Base-by-base conservation (phyloP, 2,888 invertebrate species). In the Baccha elongata region DNA sequence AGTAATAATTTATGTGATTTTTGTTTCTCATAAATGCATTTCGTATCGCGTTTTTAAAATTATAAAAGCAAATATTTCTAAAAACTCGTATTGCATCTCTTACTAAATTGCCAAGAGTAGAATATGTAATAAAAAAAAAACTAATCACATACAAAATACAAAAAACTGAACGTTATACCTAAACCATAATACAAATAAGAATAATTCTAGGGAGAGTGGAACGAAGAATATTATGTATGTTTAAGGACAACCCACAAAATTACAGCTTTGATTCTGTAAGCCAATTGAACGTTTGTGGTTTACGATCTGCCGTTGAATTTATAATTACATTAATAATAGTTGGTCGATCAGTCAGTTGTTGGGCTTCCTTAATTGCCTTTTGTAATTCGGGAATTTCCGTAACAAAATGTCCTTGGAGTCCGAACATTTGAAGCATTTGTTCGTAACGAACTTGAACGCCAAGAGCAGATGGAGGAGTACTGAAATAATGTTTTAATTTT, bases 311-410 rank as follows among this genome's bases (percentile, higher is more conserved):
- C 83, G 94, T 93, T 3, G 98, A 96, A 89, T 94, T 94, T 68
- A 99, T 99, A 87, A 96, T 93, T 21, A 98, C 94, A 89, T 99
- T 99, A 86, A 99, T 96, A 85, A 99, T 94, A 81, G 95, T 95
- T 0, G 98, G 97, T 75, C 93, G 93, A 90, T 96, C 95, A 1
- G 91, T 93, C 32, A 95, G 92, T 83, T 93, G 90, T 48, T 97
- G 91, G 2, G 95, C 93, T 83, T 93, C 92, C 84, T 92, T 92
- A 1, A 98, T 85, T 1, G 97, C 96, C 0, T 90, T 88, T 86
- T 94, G 92, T 48, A 99, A 92, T 87, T 98, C 95, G 0, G 94
- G 93, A 42, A 96, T 93, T 0, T 95, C 96, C 84, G 93, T 93
- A 81, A 96, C 97, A 85, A 96, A 94, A 88, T 95, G 93, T 13